Base-by-base conservation (phyloP, 2,888 invertebrate species). In the Sussaba pulchella region DNA sequence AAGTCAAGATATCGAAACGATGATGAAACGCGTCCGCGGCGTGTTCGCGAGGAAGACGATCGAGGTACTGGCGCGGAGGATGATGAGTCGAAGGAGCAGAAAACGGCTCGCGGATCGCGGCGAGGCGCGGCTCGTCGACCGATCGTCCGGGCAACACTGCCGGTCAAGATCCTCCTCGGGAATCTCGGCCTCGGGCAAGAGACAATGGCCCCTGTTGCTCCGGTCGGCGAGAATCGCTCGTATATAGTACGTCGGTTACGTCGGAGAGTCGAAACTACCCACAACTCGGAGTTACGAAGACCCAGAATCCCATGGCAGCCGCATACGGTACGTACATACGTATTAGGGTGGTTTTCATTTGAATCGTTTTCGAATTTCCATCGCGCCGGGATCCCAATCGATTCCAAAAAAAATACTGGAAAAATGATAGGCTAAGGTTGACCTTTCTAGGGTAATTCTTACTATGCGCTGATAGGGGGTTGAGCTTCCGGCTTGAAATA, bases 141-240 rank as follows among this genome's bases (percentile, higher is more conserved):
- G 85, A 85, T 85, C 85, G 88, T 80, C 79, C 75, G 82, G 81
- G 81, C 84, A 82, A 82, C 82, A 87, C 87, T 86, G 85, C 70
- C 66, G 79, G 75, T 83, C 77, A 82, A 83, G 82, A 81, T 84
- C 83, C 78, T 77, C 64, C 78, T 77, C 64, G 80, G 79, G 84
- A 77, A 81, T 77, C 77, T 73, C 73, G 77, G 81, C 81, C 77
- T 73, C 77, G 64, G 81, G 81, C 73, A 43, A 77, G 73, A 81
- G 77, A 81, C 77, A 81, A 77, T 81, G 77, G 80, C 76, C 76
- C 77, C 67, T 39, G 76, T 31, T 69, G 36, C 57, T 59, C 26
- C 41, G 72, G 59, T 39, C 63, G 39, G 50, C 67, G 66, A 71
- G 66, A 71, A 80, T 80, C 50, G 71, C 12, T 14, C 14, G 43